phyloP scores from a whole-genome alignment of 2,888 invertebrate species.

The Temnothorax rugatulus region DNA sequence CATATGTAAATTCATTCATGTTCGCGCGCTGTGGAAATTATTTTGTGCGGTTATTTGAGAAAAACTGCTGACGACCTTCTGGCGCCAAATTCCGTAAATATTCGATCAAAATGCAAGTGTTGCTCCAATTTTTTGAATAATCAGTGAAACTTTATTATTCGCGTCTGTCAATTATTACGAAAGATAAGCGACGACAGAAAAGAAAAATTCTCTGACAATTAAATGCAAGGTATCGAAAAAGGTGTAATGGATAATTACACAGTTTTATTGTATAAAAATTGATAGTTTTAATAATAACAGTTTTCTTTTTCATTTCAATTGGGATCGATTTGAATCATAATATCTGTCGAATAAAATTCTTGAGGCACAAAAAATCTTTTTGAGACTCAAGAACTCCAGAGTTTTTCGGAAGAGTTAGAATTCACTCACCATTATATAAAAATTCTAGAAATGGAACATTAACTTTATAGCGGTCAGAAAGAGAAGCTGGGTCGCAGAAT shows the following conservation, averaged over 20 bases:
- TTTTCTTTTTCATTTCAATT: neutral
- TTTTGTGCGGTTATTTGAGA: neutral
- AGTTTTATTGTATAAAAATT: neutral
- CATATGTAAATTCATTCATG: conserved; percentile 11
- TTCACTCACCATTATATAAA: neutral
- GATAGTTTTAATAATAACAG: neutral
- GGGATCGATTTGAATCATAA: neutral
- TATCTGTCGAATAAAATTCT: neutral
- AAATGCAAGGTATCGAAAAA: neutral
- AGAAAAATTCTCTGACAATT: neutral
- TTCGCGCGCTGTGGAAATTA: neutral
- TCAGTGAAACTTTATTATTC: neutral
- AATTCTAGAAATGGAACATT: neutral
- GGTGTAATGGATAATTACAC: neutral
- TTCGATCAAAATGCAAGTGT: neutral
- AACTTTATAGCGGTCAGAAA: neutral
- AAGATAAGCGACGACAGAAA: neutral
- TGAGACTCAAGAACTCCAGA: neutral
- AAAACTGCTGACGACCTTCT: conserved; percentile 19
- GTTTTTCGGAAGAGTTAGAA: neutral
- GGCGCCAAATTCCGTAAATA: neutral
- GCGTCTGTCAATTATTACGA: neutral
- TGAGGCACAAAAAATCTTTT: neutral
- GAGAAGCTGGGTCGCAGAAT: conserved; percentile 50
- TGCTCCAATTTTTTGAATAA: neutral